These are phyloP conservation scores for Andrena flavipes DNA, from an alignment of 2,888 invertebrate species.

Conservation along the genomic window DNA sequence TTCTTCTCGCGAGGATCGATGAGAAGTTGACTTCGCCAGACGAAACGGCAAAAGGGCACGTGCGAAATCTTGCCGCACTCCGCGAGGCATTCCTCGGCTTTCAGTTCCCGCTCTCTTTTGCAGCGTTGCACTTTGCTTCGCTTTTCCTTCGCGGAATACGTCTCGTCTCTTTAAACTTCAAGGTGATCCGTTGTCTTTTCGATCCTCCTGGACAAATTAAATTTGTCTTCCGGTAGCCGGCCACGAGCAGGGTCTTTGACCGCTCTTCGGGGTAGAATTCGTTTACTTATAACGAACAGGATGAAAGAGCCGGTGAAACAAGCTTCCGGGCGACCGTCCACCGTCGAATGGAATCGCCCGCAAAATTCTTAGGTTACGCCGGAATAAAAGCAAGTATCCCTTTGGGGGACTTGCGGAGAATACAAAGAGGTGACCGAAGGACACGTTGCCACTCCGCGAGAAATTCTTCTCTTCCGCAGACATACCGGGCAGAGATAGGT, in stretches of 20 bases:
- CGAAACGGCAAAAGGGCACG: neutral
- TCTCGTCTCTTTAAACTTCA: conserved; percentile 6
- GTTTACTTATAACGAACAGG: conserved; percentile 38
- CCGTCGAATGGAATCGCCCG: conserved; percentile 24
- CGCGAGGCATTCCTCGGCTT: neutral
- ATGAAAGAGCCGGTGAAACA: conserved; percentile 30
- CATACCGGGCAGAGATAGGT: too few species aligned
- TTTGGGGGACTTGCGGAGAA: conserved; percentile 29
- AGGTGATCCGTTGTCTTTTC: conserved; percentile 30
- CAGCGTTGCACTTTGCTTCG: too few species aligned
- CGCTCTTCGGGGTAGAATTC: conserved; percentile 42
- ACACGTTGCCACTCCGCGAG: neutral
- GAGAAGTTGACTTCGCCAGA: neutral
- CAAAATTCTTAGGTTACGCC: conserved; percentile 46
- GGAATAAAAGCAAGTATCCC: conserved; percentile 36
- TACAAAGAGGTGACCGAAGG: conserved; percentile 20
- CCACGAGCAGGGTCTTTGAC: conserved; percentile 44
- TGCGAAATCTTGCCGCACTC: neutral
- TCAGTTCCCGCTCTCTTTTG: neutral
- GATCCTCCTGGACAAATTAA: conserved; percentile 42
- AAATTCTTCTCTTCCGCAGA: too few species aligned
- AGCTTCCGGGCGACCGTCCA: conserved; percentile 17
- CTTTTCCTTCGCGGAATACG: neutral
- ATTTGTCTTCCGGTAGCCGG: conserved; percentile 39
- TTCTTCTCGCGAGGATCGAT: neutral